Conservation (phyloP, 2,113 vertebrate species). For the Glaucomys volans region DNA sequence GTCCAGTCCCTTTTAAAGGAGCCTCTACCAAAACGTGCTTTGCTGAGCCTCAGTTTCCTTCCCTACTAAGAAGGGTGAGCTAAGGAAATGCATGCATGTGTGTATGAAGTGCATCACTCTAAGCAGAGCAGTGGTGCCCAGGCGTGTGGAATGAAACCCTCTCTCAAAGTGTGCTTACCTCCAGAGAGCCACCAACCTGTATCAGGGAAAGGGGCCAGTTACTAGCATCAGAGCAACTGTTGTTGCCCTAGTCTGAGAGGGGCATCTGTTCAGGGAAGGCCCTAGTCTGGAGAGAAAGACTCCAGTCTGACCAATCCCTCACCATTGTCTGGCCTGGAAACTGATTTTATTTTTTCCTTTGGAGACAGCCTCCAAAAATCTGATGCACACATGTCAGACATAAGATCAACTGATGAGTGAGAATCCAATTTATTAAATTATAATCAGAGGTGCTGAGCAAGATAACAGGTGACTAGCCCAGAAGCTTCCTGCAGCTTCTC, state of each 20-base stretch:
- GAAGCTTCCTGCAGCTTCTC: not conserved
- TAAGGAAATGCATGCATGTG: not conserved
- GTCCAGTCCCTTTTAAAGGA: not conserved
- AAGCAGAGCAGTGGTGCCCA: not conserved
- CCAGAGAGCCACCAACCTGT: not conserved
- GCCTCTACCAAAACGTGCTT: not conserved
- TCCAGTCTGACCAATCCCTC: not conserved
- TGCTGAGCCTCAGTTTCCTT: slow-evolving; percentile 47
- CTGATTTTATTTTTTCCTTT: slow-evolving; percentile 29
- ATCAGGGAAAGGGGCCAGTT: not conserved
- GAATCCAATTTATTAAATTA: slow-evolving; percentile 42
- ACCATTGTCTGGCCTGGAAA: slow-evolving; percentile 39
- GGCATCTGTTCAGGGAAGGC: not conserved
- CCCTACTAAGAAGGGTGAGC: not conserved
- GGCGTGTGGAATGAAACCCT: not conserved
- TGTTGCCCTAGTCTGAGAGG: not conserved
- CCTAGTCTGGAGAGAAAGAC: not conserved
- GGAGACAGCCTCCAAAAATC: slow-evolving; percentile 37
- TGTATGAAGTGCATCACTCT: not conserved
- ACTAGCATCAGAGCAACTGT: not conserved
- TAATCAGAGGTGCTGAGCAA: not conserved
- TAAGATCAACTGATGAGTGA: slow-evolving; percentile 4
- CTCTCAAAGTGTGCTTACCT: not conserved
- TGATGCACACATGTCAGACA: not conserved
- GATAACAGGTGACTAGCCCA: slow-evolving; percentile 10